phyloP scores from a whole-genome alignment of 2,888 invertebrate species.

The Galerucella pusilla region DNA sequence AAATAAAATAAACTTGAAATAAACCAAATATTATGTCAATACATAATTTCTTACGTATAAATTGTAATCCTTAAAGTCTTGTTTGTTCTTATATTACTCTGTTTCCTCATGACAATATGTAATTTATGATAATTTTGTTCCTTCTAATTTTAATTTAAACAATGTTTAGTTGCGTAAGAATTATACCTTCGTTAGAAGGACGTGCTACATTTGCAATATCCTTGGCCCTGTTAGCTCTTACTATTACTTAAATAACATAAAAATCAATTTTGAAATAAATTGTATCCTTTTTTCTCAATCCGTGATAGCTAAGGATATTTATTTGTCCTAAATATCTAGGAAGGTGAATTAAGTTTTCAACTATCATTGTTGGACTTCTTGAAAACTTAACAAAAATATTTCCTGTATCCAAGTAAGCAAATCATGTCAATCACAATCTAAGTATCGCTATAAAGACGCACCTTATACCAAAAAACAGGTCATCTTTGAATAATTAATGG shows the following conservation, averaged over 20 bases:
- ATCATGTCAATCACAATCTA: no score
- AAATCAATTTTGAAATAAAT: background rate
- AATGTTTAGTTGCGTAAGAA: constrained; percentile 7
- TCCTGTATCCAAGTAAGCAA: no score
- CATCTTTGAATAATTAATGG: no score
- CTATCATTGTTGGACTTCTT: no score
- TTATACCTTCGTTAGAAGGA: constrained; percentile 6
- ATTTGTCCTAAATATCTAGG: no score
- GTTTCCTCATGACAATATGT: constrained; percentile 46
- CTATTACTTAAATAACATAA: background rate
- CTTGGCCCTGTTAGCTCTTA: background rate
- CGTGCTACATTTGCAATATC: background rate
- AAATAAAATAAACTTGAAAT: background rate
- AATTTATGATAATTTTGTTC: constrained; percentile 46
- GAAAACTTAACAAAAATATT: no score
- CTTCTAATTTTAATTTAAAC: constrained; percentile 28
- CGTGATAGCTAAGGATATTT: no score
- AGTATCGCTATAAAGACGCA: no score
- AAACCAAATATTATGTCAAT: constrained; percentile 9
- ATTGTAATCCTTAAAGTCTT: constrained; percentile 35
- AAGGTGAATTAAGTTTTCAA: no score
- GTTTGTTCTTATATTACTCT: constrained; percentile 33
- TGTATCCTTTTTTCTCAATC: no score
- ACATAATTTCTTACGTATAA: constrained; percentile 6
- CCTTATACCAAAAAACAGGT: no score